Conservation (phyloP, 64 coral and sea anemone species). For the Montipora cactus region DNA sequence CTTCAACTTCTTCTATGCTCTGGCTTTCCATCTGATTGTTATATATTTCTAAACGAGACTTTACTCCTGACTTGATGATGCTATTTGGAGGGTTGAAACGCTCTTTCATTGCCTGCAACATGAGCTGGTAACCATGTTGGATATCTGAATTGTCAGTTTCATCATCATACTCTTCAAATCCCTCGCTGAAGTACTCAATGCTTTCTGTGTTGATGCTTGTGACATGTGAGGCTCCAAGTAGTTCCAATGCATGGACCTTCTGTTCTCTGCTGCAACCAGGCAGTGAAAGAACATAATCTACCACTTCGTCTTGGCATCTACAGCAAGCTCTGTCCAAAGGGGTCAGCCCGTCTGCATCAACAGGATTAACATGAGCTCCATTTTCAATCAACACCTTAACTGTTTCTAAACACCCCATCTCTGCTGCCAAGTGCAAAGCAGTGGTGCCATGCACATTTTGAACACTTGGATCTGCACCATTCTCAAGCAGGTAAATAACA, state of each 20-base stretch:
- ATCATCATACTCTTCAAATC: slow-evolving; percentile 37
- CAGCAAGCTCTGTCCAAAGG: slow-evolving; percentile 37
- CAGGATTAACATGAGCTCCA: background rate
- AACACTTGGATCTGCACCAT: slow-evolving; percentile 58
- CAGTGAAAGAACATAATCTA: slow-evolving; percentile 60
- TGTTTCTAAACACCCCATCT: slow-evolving; percentile 59
- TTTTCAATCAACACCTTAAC: slow-evolving; percentile 60
- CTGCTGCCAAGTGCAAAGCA: slow-evolving; percentile 70
- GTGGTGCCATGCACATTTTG: slow-evolving; percentile 47
- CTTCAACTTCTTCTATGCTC: slow-evolving; percentile 52
- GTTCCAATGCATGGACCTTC: slow-evolving; percentile 63
- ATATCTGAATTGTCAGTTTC: slow-evolving; percentile 19
- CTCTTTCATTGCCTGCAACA: slow-evolving; percentile 52
- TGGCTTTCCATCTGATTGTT: slow-evolving; percentile 60
- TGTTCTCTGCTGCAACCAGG: slow-evolving; percentile 50
- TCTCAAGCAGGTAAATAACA: slow-evolving; percentile 48
- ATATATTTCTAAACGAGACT: slow-evolving; percentile 25
- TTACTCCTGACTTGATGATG: background rate
- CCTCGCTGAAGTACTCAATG: slow-evolving; percentile 65
- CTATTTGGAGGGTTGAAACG: slow-evolving; percentile 28
- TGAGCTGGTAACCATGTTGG: slow-evolving; percentile 58
- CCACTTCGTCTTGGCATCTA: slow-evolving; percentile 66
- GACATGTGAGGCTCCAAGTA: slow-evolving; percentile 61
- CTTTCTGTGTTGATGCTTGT: slow-evolving; percentile 62
- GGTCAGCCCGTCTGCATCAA: slow-evolving; percentile 42